Evolutionary conservation across 2,113 vertebrate genomes (phyloP).

Genomic region (Stigmatopora argus): DNA sequence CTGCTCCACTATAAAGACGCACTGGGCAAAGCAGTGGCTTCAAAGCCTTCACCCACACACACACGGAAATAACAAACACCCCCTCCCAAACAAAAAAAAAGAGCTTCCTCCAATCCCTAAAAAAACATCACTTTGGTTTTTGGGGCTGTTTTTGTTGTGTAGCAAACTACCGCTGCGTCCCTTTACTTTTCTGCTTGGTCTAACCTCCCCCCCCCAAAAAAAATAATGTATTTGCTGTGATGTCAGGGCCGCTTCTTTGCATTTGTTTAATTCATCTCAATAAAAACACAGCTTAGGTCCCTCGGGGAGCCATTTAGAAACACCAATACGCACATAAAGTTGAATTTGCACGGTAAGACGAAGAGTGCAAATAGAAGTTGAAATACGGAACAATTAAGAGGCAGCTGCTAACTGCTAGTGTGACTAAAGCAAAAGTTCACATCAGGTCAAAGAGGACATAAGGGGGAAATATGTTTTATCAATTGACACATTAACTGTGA

Average conservation of each 20-base stretch:
- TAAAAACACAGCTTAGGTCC: not conserved
- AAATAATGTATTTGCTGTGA: slow-evolving; percentile 2
- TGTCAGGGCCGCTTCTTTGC: slow-evolving; percentile 4
- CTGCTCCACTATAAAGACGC: slow-evolving; percentile 88
- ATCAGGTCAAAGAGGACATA: not conserved
- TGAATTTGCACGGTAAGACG: slow-evolving; percentile 1
- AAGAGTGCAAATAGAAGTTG: not conserved
- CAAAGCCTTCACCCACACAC: slow-evolving; percentile 70
- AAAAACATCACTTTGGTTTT: slow-evolving; percentile 9
- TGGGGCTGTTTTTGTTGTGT: slow-evolving; percentile 11
- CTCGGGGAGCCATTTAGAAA: slow-evolving; percentile 4
- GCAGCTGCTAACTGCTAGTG: not conserved
- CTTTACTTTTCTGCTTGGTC: not conserved
- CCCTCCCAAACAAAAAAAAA: slow-evolving; percentile 19
- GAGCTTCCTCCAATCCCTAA: slow-evolving; percentile 15
- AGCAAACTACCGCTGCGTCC: slow-evolving; percentile 1
- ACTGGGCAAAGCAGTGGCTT: slow-evolving; percentile 83
- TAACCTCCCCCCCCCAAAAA: not conserved
- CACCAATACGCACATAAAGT: slow-evolving; percentile 3
- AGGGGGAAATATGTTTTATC: slow-evolving; percentile 4
- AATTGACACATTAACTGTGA: not conserved
- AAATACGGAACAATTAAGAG: slow-evolving; percentile 4
- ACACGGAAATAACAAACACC: slow-evolving; percentile 27
- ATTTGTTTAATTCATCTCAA: slow-evolving; percentile 5
- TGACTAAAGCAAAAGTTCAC: slow-evolving; percentile 4